phyloP scores from a whole-genome alignment of 2,888 invertebrate species.

The Sycophila texana region DNA sequence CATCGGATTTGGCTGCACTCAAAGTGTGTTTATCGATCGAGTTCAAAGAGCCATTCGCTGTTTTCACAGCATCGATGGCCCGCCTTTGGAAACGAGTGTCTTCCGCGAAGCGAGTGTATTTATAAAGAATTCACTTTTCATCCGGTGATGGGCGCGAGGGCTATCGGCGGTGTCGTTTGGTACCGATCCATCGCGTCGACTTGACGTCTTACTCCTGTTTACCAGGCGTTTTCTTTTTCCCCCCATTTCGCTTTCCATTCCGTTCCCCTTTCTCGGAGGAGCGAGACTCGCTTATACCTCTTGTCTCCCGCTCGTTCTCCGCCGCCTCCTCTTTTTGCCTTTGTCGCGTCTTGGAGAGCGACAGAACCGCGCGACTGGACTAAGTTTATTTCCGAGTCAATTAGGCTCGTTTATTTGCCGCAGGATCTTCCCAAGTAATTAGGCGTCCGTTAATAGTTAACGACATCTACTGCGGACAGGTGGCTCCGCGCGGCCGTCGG shows the following conservation, averaged over 20 bases:
- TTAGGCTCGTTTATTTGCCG: constrained; percentile 74
- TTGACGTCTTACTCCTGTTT: constrained; percentile 36
- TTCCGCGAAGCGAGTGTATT: no score
- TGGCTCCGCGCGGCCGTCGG: constrained; percentile 61
- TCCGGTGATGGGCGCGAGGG: no score
- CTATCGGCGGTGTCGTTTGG: no score
- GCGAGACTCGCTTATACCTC: constrained; percentile 15
- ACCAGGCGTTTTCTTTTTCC: constrained; percentile 23
- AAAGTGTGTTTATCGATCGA: constrained; percentile 35
- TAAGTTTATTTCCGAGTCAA: constrained; percentile 74
- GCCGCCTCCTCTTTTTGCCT: constrained; percentile 42
- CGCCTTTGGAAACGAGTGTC: no score
- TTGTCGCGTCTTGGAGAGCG: constrained; percentile 27
- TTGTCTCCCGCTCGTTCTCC: constrained; percentile 15
- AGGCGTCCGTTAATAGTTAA: constrained; percentile 72
- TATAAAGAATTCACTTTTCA: no score
- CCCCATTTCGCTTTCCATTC: constrained; percentile 39
- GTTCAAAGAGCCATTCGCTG: constrained; percentile 13
- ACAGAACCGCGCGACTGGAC: constrained; percentile 56
- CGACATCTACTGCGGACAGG: constrained; percentile 72
- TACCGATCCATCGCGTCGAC: no score
- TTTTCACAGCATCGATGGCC: neutral
- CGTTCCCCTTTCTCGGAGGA: constrained; percentile 23
- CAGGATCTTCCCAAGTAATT: constrained; percentile 72
- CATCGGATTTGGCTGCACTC: constrained; percentile 8